These are phyloP conservation scores for Cistogaster globosa DNA, from an alignment of 2,888 invertebrate species.

Conservation along the genomic window DNA sequence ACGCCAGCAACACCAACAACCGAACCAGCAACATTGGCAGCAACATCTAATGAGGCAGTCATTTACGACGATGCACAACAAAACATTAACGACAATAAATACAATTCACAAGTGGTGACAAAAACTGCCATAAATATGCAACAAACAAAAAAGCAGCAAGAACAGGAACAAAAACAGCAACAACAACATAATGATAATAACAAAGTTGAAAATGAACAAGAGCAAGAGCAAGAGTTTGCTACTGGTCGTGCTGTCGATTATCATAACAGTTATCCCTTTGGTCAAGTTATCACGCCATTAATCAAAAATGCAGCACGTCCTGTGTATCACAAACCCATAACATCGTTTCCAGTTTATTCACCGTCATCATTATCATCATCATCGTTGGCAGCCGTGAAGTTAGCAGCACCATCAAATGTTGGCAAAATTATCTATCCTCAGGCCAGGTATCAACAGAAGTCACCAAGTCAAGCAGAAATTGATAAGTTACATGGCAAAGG, in stretches of 20 bases:
- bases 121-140: slow-evolving; percentile 65
- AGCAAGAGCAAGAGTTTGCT: slow-evolving; percentile 73
- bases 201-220: slow-evolving; percentile 61
- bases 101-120: slow-evolving; percentile 62
- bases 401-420: slow-evolving; percentile 58
- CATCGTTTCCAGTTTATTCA: slow-evolving; percentile 34
- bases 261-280: slow-evolving; percentile 78
- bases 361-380: slow-evolving; percentile 50
- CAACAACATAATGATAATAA: slow-evolving; percentile 60
- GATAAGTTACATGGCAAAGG: slow-evolving; percentile 76
- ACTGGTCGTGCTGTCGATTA: slow-evolving; percentile 81
- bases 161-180: slow-evolving; percentile 44
- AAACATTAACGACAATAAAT: slow-evolving; percentile 43
- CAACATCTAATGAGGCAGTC: slow-evolving; percentile 60
- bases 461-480: slow-evolving; percentile 75
- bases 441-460: slow-evolving; percentile 65
- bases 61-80: slow-evolving; percentile 46
- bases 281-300: slow-evolving; percentile 79
- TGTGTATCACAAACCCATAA: slow-evolving; percentile 60
- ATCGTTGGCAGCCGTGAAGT: slow-evolving; percentile 13
- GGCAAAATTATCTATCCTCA: slow-evolving; percentile 73
- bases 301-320: slow-evolving; percentile 73
- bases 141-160: neutral
- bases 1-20: slow-evolving; percentile 63
- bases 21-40: slow-evolving; percentile 27